phyloP scores from a whole-genome alignment of 2,113 vertebrate species.

The Rhea pennata region DNA sequence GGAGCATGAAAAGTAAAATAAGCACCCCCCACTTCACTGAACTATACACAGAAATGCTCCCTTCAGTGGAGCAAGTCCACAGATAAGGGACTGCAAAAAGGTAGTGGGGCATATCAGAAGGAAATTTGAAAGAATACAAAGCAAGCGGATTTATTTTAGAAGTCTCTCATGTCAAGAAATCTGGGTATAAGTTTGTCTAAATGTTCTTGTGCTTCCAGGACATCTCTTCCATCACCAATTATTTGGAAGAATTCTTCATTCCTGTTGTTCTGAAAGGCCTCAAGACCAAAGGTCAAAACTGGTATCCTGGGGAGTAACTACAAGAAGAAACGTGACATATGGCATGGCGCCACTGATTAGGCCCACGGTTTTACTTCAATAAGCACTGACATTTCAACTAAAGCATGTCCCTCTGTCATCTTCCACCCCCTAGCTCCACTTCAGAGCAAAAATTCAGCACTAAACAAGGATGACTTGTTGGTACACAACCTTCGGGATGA shows the following conservation, averaged over 20 bases:
- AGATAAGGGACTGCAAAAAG: not conserved
- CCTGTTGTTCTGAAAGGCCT: not conserved
- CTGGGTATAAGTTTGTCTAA: not conserved
- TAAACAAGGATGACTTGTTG: slow-evolving; percentile 51
- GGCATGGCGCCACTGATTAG: not conserved
- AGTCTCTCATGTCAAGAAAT: not conserved
- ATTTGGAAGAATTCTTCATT: slow-evolving; percentile 11
- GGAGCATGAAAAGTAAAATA: not conserved
- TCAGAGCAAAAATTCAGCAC: slow-evolving; percentile 50
- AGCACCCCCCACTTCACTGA: not conserved
- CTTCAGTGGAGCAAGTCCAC: not conserved
- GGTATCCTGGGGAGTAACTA: not conserved
- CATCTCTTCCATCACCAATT: not conserved
- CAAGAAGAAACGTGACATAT: slow-evolving; percentile 34
- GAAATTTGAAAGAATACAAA: not conserved
- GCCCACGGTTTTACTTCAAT: not conserved
- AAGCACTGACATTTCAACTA: slow-evolving; percentile 55
- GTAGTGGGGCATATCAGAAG: not conserved
- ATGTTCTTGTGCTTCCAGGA: not conserved
- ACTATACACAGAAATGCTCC: not conserved
- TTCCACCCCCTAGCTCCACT: not conserved
- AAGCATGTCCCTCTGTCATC: slow-evolving; percentile 49
- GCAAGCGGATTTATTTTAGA: not conserved
- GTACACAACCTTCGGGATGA: slow-evolving; percentile 51
- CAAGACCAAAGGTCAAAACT: slow-evolving; percentile 4